These are phyloP conservation scores for Rostratula benghalensis DNA, from an alignment of 2,113 vertebrate species.

Conservation along the genomic window DNA sequence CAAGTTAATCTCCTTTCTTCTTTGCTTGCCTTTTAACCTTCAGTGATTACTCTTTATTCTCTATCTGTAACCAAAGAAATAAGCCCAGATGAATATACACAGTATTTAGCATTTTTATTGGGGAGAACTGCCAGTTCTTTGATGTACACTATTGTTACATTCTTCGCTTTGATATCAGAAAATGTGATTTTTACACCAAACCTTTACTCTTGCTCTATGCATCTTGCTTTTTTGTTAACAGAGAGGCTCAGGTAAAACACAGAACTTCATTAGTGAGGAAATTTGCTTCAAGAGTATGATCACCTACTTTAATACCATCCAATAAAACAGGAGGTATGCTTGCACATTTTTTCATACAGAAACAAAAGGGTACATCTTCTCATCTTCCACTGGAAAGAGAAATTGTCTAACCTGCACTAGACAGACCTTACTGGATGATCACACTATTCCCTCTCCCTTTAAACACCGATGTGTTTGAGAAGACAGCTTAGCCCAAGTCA, in stretches of 20 bases:
- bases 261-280: not conserved
- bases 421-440: not conserved
- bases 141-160: not conserved
- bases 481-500: not conserved
- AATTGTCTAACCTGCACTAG: not conserved
- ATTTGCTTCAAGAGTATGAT: not conserved
- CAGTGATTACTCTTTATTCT: constrained; percentile 40
- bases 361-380: not conserved
- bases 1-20: constrained; percentile 36
- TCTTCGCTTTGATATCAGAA: not conserved
- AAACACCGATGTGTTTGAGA: not conserved
- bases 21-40: constrained; percentile 40
- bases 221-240: not conserved
- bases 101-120: constrained; percentile 40
- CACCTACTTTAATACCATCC: not conserved
- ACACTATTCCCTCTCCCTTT: not conserved
- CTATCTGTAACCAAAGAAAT: constrained; percentile 9
- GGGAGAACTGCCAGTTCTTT: not conserved
- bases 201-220: not conserved
- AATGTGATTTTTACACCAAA: not conserved
- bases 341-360: not conserved
- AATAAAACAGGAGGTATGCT: not conserved
- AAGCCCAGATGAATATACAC: not conserved
- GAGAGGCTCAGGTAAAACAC: not conserved
- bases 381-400: not conserved